Percentiles rank a stretch among this genome's conserved stretches.
phyloP scores from a whole-genome alignment of 2,113 vertebrate species.

The Colaptes auratus region DNA sequence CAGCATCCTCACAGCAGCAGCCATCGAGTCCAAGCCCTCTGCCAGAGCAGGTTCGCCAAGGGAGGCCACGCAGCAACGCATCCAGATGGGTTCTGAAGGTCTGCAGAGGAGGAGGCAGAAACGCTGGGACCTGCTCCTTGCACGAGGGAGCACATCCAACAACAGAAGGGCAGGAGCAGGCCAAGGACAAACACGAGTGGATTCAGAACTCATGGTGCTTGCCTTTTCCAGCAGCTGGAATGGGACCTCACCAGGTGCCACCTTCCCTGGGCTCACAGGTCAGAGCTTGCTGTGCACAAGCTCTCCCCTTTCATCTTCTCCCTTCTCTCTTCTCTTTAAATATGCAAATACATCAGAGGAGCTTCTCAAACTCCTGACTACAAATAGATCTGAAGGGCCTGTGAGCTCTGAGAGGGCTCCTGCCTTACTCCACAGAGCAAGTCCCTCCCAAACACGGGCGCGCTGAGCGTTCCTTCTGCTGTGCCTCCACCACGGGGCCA shows the following conservation, averaged over 20 bases:
- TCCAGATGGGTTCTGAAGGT: too few relatives aligned
- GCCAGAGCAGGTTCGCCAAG: too few relatives aligned
- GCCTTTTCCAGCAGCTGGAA: neutral
- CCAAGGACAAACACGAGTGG: accelerated
- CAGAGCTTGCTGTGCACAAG: neutral
- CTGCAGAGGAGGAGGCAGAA: too few relatives aligned
- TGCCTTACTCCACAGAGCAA: neutral
- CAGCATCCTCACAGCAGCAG: too few relatives aligned
- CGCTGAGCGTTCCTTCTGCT: neutral
- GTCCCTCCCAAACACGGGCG: accelerated
- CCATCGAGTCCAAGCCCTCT: too few relatives aligned
- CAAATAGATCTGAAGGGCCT: constrained; percentile 37
- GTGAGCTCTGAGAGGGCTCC: constrained; percentile 15
- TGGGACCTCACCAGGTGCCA: neutral
- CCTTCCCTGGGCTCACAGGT: neutral
- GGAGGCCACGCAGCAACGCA: too few relatives aligned
- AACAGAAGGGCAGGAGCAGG: neutral
- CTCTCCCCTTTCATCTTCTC: constrained; percentile 4
- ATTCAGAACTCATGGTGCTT: neutral
- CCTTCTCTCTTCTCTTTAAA: neutral
- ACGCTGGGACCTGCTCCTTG: too few relatives aligned
- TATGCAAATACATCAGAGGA: constrained; percentile 24
- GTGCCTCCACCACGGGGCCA: accelerated
- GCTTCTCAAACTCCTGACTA: neutral
- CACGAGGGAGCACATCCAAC: too few relatives aligned